phyloP scores from a whole-genome alignment of 1,140 invertebrate genomes.

The Ceratina calcarata region DNA sequence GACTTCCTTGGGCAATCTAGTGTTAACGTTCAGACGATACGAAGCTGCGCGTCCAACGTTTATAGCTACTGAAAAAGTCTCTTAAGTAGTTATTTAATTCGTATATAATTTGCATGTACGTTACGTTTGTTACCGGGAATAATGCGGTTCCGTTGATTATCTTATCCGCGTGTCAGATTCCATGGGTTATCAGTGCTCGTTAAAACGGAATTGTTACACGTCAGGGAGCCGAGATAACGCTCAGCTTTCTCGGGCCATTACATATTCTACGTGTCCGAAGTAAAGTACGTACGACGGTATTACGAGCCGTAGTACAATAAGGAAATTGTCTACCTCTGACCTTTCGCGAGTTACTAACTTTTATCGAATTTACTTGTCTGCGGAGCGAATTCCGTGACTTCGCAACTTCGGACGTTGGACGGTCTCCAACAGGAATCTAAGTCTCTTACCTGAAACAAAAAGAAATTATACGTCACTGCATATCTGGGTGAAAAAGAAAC shows the following conservation, averaged over 20 bases:
- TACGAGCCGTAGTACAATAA: conserved; percentile 8
- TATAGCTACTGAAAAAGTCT: too few species aligned
- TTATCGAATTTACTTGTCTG: conserved; percentile 21
- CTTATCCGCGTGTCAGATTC: too few species aligned
- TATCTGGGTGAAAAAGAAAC: not conserved
- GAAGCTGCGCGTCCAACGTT: too few species aligned
- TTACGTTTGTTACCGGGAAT: too few species aligned
- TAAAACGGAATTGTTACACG: too few species aligned
- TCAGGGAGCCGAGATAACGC: not conserved
- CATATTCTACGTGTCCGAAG: not conserved
- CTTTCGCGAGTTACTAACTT: conserved; percentile 15
- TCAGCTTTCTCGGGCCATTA: not conserved
- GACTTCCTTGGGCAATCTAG: too few species aligned
- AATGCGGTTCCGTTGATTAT: too few species aligned
- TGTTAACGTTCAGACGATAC: too few species aligned
- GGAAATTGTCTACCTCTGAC: conserved; percentile 13
- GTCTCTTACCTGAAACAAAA: conserved; percentile 18
- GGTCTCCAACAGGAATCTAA: conserved; percentile 2
- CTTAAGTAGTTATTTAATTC: too few species aligned
- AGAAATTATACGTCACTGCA: not conserved
- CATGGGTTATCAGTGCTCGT: too few species aligned
- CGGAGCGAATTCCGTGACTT: conserved; percentile 7
- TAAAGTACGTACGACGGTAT: conserved; percentile 1
- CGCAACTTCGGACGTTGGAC: conserved; percentile 16
- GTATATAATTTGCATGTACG: too few species aligned